Percentiles rank a stretch among this genome's conserved stretches.
Conservation (phyloP, 2,797 vertebrate genomes). For the Pachyuromys duprasi region DNA sequence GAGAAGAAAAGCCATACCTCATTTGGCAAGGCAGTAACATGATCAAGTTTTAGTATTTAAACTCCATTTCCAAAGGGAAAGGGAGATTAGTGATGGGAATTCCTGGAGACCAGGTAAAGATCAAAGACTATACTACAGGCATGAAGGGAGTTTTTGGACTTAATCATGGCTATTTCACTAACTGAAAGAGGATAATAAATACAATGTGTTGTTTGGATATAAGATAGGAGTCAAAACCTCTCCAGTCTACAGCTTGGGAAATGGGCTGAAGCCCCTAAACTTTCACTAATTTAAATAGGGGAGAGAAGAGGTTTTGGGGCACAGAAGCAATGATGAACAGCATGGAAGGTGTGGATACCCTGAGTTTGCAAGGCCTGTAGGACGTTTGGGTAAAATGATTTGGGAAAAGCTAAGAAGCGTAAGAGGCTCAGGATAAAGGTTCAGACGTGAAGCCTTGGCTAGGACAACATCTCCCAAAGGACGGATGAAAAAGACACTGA, state of each 20-base stretch:
- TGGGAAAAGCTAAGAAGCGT: neutral
- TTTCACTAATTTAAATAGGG: neutral
- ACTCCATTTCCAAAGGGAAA: neutral
- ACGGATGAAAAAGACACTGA: neutral
- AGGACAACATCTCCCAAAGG: neutral
- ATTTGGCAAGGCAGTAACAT: neutral
- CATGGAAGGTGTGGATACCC: neutral
- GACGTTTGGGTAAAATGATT: neutral
- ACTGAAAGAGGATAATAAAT: neutral
- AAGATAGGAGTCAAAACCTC: neutral
- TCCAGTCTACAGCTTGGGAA: neutral
- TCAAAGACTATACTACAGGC: neutral
- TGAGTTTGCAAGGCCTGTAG: neutral
- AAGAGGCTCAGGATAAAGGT: neutral
- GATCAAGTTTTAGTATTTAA: constrained; percentile 33
- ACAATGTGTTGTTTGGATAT: neutral
- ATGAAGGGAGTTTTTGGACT: constrained; percentile 4
- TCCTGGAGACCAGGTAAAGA: constrained; percentile 3
- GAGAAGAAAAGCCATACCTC: neutral
- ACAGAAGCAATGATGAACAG: neutral
- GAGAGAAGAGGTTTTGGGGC: neutral
- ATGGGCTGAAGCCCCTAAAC: neutral
- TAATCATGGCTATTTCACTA: neutral
- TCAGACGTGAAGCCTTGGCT: neutral
- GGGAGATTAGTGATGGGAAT: neutral